These are phyloP conservation scores for Heliconius himera DNA, from an alignment of 1,140 invertebrate genomes.

Conservation along the genomic window DNA sequence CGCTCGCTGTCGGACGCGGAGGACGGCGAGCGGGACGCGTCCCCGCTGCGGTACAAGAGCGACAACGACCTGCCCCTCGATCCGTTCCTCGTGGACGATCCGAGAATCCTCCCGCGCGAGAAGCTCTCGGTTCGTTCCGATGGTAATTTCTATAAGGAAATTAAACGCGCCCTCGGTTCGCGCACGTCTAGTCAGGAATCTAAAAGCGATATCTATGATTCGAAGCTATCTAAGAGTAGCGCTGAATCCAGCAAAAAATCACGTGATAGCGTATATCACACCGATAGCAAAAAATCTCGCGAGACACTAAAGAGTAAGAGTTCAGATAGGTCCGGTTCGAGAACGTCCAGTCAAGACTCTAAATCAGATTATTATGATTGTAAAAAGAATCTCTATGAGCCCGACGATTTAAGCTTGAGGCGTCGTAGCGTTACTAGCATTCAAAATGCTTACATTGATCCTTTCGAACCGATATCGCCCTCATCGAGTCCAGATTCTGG, in stretches of 20 bases:
- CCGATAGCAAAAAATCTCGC: slow-evolving; percentile 84
- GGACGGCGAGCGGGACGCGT: slow-evolving; percentile 60
- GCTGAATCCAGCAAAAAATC: slow-evolving; percentile 84
- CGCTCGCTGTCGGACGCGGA: slow-evolving; percentile 78
- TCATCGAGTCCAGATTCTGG: slow-evolving; percentile 86
- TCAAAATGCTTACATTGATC: slow-evolving; percentile 72
- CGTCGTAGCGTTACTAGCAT: slow-evolving; percentile 66
- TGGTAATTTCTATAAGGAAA: slow-evolving; percentile 86
- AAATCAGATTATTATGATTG: slow-evolving; percentile 82
- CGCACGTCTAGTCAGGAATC: slow-evolving; percentile 86
- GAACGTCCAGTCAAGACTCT: slow-evolving; percentile 86
- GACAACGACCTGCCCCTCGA: slow-evolving; percentile 83
- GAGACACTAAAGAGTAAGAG: slow-evolving; percentile 83
- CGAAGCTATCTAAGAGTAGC: slow-evolving; percentile 84
- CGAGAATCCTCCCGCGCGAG: slow-evolving; percentile 85
- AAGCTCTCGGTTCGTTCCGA: slow-evolving; percentile 86
- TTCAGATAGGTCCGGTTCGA: slow-evolving; percentile 80
- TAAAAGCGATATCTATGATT: slow-evolving; percentile 85
- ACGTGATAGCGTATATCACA: slow-evolving; percentile 83
- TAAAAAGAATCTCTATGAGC: slow-evolving; percentile 75
- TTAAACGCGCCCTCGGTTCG: slow-evolving; percentile 83
- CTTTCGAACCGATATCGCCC: slow-evolving; percentile 80
- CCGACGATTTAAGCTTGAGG: slow-evolving; percentile 59
- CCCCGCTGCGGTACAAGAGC: slow-evolving; percentile 83
- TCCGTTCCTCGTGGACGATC: slow-evolving; percentile 86